phyloP scores from a whole-genome alignment of 2,888 invertebrate species.

The Taphrorychus bicolor region DNA sequence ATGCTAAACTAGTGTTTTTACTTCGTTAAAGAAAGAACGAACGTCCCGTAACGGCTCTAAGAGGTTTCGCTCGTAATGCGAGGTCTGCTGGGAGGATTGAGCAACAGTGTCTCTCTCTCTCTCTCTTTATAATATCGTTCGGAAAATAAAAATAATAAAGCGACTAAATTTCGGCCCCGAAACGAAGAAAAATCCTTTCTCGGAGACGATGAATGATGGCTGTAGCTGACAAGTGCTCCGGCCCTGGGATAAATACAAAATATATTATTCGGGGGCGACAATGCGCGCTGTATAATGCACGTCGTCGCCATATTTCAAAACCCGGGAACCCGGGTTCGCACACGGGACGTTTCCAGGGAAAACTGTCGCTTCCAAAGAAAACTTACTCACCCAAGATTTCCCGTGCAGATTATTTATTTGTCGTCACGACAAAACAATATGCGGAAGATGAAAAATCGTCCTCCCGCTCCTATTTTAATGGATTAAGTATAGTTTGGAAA shows the following conservation, averaged over 20 bases:
- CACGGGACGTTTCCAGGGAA: constrained; percentile 35
- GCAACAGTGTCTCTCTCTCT: too few relatives aligned
- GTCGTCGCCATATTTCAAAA: constrained; percentile 49
- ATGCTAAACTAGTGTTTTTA: background rate
- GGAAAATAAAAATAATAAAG: background rate
- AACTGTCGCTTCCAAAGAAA: constrained; percentile 40
- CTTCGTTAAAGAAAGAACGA: background rate
- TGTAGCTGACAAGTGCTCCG: constrained; percentile 52
- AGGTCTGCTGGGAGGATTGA: too few relatives aligned
- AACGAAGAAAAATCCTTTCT: constrained; percentile 7
- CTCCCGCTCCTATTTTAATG: constrained; percentile 13
- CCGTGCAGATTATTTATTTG: constrained; percentile 44
- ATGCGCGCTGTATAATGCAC: constrained; percentile 48
- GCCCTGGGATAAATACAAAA: constrained; percentile 35
- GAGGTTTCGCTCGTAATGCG: background rate
- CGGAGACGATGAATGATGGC: constrained; percentile 32
- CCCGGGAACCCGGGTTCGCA: constrained; percentile 33
- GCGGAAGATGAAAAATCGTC: constrained; percentile 38
- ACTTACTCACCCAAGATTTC: constrained; percentile 41
- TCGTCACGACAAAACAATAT: constrained; percentile 42
- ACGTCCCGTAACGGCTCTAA: background rate
- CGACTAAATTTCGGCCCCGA: background rate
- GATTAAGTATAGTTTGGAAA: constrained; percentile 22
- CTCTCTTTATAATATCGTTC: too few relatives aligned
- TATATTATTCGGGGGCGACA: constrained; percentile 49